phyloP scores from a whole-genome alignment of 2,888 invertebrate species.

The Phorcus lineatus region DNA sequence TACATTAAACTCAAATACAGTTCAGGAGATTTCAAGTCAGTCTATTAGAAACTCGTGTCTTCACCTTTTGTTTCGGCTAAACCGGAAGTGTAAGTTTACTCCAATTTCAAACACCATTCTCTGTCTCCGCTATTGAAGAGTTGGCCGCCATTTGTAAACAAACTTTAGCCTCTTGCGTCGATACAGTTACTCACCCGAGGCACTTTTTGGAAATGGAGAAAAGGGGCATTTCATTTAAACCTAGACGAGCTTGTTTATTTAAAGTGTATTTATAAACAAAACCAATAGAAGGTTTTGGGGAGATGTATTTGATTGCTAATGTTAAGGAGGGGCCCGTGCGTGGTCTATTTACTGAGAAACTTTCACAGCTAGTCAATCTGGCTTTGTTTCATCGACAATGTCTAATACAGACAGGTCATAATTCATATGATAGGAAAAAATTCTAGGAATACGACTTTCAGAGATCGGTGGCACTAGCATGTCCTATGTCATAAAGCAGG shows the following conservation, averaged over 20 bases:
- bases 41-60: too few relatives aligned
- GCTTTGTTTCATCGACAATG: too few relatives aligned
- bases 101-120: background rate
- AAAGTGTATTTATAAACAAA: background rate
- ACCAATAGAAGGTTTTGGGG: background rate
- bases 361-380: too few relatives aligned
- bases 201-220: background rate
- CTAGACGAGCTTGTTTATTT: background rate
- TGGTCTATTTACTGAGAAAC: too few relatives aligned
- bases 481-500: too few relatives aligned
- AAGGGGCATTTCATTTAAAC: conserved; percentile 1
- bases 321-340: too few relatives aligned
- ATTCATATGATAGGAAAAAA: too few relatives aligned
- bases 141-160: background rate
- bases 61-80: background rate
- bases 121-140: background rate
- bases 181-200: background rate
- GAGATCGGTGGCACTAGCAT: too few relatives aligned
- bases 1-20: too few relatives aligned
- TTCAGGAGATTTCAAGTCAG: too few relatives aligned
- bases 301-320: background rate
- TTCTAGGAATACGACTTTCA: too few relatives aligned
- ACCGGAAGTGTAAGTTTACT: conserved; percentile 10
- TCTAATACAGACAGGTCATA: too few relatives aligned
- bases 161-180: background rate